phyloP scores from a whole-genome alignment of 2,888 invertebrate species.

The Tetragonisca angustula region DNA sequence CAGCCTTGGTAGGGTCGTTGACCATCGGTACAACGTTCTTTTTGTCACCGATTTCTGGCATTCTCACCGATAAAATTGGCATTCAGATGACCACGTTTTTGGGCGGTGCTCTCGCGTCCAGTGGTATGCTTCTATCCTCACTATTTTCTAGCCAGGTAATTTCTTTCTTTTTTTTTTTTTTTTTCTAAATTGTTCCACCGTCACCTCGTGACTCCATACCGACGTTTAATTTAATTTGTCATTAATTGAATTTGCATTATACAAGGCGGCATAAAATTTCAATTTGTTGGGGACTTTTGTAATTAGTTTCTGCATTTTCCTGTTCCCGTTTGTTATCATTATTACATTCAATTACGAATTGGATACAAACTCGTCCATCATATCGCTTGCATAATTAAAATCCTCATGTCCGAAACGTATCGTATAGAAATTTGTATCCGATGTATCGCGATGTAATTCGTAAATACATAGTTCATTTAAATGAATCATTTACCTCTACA shows the following conservation, averaged over 20 bases:
- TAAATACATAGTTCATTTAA: neutral
- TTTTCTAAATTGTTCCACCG: too few species aligned
- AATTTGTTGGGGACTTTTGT: neutral
- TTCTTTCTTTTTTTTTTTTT: slow-evolving; percentile 1
- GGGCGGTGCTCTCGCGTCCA: slow-evolving; percentile 91
- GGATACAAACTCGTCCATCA: neutral
- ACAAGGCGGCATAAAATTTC: neutral
- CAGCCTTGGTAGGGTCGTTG: slow-evolving; percentile 95
- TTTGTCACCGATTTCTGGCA: slow-evolving; percentile 94
- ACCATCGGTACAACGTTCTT: slow-evolving; percentile 95
- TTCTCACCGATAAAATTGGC: slow-evolving; percentile 94
- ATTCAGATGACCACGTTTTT: slow-evolving; percentile 92
- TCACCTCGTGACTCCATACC: neutral
- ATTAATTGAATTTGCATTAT: too few species aligned
- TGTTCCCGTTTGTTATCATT: neutral
- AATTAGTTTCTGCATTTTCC: neutral
- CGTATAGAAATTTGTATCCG: neutral
- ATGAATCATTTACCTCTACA: neutral
- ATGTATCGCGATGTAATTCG: neutral
- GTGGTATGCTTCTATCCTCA: slow-evolving; percentile 92
- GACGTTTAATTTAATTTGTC: too few species aligned
- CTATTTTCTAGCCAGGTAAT: slow-evolving; percentile 86
- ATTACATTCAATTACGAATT: neutral
- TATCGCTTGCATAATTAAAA: neutral
- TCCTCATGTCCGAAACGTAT: neutral